These are phyloP conservation scores for Pyrgus malvae DNA, from an alignment of 2,888 invertebrate species.

Conservation along the genomic window DNA sequence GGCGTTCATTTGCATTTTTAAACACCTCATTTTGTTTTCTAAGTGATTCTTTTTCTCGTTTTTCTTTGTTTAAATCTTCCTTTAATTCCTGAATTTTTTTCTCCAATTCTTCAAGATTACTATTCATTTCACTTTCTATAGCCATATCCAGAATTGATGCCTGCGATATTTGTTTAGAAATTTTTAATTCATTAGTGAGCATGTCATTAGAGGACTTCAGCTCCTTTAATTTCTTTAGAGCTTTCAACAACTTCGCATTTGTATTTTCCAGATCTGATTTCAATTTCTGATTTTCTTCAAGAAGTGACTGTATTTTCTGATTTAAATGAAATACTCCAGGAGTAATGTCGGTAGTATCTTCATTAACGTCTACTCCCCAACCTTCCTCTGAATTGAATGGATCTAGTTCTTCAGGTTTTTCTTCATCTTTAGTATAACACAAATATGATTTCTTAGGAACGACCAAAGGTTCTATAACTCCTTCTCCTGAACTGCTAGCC, in stretches of 20 bases:
- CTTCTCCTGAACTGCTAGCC: constrained; percentile 31
- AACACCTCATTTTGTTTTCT: constrained; percentile 88
- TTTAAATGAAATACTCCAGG: constrained; percentile 80
- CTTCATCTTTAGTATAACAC: constrained; percentile 63
- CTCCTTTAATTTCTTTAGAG: constrained; percentile 92
- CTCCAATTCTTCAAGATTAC: constrained; percentile 85
- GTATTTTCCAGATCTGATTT: constrained; percentile 83
- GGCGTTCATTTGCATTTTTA: constrained; percentile 87
- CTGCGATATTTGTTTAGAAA: constrained; percentile 73
- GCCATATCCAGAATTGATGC: constrained; percentile 87
- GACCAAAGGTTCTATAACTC: constrained; percentile 61
- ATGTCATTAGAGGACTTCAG: constrained; percentile 87
- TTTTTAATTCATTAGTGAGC: constrained; percentile 78
- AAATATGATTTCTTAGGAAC: constrained; percentile 79
- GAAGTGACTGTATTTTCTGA: constrained; percentile 81
- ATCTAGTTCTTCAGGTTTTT: constrained; percentile 45
- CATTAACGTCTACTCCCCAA: constrained; percentile 64
- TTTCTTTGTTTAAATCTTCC: constrained; percentile 82
- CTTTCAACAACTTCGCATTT: constrained; percentile 88
- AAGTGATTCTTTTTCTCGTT: constrained; percentile 85
- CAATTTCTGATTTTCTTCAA: constrained; percentile 80
- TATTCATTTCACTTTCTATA: constrained; percentile 90
- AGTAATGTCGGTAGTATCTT: constrained; percentile 53
- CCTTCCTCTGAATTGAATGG: constrained; percentile 74
- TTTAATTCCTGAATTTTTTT: constrained; percentile 83